Percentiles rank a stretch among this genome's conserved stretches.
phyloP scores from a whole-genome alignment of 2,797 vertebrate species.

The Phyllotis vaccarum region DNA sequence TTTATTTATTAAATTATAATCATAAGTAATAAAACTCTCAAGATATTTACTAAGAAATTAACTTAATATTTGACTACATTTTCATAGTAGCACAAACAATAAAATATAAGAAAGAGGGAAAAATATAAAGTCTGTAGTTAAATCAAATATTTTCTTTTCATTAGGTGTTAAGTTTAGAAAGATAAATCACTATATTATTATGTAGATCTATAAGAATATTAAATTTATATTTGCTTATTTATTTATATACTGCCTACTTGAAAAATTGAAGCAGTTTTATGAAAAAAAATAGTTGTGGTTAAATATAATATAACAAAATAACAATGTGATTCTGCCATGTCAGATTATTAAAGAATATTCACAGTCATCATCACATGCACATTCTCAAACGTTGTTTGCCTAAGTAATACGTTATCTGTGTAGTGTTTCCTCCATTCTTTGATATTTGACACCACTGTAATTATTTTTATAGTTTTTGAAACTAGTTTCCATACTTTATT shows the following conservation, averaged over 20 bases:
- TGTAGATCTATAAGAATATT: background rate
- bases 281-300: background rate
- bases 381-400: constrained; percentile 32
- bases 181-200: background rate
- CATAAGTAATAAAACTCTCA: background rate
- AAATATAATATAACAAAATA: constrained; percentile 6
- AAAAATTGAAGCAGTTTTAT: background rate
- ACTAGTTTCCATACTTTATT: background rate
- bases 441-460: background rate
- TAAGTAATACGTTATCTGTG: background rate
- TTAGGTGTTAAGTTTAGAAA: background rate
- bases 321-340: background rate
- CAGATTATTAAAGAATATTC: constrained; percentile 36
- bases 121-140: background rate
- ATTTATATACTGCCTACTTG: background rate
- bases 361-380: background rate
- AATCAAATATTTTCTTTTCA: constrained; percentile 1
- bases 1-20: background rate
- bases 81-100: background rate
- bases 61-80: background rate
- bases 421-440: background rate
- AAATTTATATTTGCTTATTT: constrained; percentile 1
- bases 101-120: background rate
- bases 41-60: background rate
- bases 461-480: background rate